Evolutionary conservation across 2,888 invertebrate species (phyloP).

Genomic region (Mantis religiosa): DNA sequence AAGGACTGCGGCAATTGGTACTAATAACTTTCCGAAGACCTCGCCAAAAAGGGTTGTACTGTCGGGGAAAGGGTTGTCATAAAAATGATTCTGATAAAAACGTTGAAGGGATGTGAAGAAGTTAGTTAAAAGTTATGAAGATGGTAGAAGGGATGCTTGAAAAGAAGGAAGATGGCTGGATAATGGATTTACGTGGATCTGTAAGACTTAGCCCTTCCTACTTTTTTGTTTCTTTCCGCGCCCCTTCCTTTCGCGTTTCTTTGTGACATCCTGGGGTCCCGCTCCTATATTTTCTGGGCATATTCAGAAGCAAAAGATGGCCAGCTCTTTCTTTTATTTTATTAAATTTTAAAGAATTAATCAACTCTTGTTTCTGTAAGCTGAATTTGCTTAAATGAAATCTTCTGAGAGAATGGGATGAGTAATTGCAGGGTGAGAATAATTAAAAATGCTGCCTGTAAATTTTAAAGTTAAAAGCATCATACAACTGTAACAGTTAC

Average conservation of each 20-base stretch:
- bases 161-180: constrained; percentile 6
- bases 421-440: background rate
- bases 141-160: background rate
- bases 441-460: background rate
- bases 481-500: too few relatives aligned
- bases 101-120: background rate
- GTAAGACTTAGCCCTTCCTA: background rate
- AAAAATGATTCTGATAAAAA: background rate
- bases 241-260: background rate
- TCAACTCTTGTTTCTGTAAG: constrained; percentile 7
- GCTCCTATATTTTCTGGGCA: constrained; percentile 1
- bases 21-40: constrained; percentile 27
- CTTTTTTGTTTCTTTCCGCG: background rate
- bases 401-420: background rate
- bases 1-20: constrained; percentile 22
- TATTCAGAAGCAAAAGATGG: background rate
- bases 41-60: constrained; percentile 24
- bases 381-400: background rate
- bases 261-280: background rate
- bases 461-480: too few relatives aligned
- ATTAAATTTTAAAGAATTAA: background rate
- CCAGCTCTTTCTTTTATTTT: background rate
- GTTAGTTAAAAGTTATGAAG: constrained; percentile 8
- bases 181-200: constrained; percentile 13
- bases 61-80: background rate